A percentile compares a stretch with the other conserved stretches of the same genome.
Evolutionary conservation across 2,113 vertebrate genomes (phyloP).

Genomic region (Arenaria interpres): DNA sequence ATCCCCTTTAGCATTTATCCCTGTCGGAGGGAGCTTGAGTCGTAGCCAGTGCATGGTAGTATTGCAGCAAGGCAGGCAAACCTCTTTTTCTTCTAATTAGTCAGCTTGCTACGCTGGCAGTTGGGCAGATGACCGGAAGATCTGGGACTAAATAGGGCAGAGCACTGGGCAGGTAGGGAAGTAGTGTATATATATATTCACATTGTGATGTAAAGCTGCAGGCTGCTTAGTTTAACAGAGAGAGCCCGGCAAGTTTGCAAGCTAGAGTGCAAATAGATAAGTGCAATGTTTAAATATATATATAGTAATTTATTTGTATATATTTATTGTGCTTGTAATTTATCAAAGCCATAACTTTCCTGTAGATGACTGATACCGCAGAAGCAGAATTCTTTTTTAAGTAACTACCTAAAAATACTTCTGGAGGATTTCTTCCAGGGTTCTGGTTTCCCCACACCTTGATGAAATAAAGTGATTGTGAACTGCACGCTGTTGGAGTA

Average conservation of each 20-base stretch:
- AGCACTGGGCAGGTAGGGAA: not conserved
- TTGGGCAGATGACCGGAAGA: no score
- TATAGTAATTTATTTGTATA: not conserved
- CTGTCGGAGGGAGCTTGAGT: not conserved
- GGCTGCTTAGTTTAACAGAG: not conserved
- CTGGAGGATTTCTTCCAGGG: not conserved
- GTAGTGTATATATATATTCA: not conserved
- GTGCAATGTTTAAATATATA: not conserved
- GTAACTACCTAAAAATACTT: not conserved
- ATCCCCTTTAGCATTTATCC: not conserved
- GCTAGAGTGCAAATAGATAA: not conserved
- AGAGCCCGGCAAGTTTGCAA: not conserved
- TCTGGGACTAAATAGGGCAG: not conserved
- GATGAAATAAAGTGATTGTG: not conserved
- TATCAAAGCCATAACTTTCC: not conserved
- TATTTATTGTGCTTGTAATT: not conserved
- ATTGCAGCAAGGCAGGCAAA: not conserved
- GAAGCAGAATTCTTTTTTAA: not conserved
- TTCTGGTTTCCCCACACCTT: not conserved
- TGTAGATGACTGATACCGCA: not conserved
- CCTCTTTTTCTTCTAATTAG: not conserved
- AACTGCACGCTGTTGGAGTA: not conserved
- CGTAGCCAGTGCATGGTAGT: not conserved
- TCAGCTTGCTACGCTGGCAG: not conserved
- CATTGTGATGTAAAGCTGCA: not conserved